Evolutionary conservation across 1,140 invertebrate genomes (phyloP).

Genomic region (Drosophila biarmipes): DNA sequence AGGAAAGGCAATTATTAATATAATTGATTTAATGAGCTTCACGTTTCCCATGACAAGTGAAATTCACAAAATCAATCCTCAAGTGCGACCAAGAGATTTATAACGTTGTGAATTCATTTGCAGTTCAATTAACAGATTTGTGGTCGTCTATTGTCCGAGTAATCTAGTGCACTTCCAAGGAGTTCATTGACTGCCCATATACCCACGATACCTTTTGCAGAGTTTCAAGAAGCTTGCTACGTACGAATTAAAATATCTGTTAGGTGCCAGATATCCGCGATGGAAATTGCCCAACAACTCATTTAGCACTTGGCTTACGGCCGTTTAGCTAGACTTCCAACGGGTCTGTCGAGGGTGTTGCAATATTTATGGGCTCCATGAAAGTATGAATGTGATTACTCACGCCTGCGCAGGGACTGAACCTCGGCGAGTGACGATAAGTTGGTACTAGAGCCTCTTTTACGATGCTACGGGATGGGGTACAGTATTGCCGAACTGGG

Average conservation of each 20-base stretch:
- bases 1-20: slow-evolving; percentile 8
- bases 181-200: slow-evolving; percentile 27
- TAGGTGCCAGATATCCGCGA: slow-evolving; percentile 2
- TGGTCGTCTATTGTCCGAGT: not conserved
- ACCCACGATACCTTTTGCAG: slow-evolving; percentile 1
- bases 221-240: not conserved
- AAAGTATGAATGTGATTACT: slow-evolving; percentile 44
- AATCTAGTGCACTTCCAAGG: not conserved
- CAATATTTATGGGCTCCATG: slow-evolving; percentile 51
- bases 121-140: slow-evolving; percentile 30
- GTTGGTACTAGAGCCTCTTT: slow-evolving; percentile 31
- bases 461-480: slow-evolving; percentile 14
- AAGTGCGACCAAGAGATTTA: not conserved
- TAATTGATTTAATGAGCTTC: not conserved
- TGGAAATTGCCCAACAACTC: slow-evolving; percentile 21
- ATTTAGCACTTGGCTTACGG: slow-evolving; percentile 28
- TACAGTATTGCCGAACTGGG: slow-evolving; percentile 47
- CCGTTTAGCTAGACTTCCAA: slow-evolving; percentile 25
- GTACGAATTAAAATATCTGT: not conserved
- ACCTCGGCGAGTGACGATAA: slow-evolving; percentile 10
- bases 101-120: slow-evolving; percentile 12
- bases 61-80: too few relatives aligned
- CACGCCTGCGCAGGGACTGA: slow-evolving; percentile 16
- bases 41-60: not conserved
- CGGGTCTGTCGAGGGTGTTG: slow-evolving; percentile 24